Percentiles rank a stretch among this genome's conserved stretches.
These are phyloP conservation scores for Meda fulgida DNA, from an alignment of 2,797 vertebrate genomes.

Conservation along the genomic window DNA sequence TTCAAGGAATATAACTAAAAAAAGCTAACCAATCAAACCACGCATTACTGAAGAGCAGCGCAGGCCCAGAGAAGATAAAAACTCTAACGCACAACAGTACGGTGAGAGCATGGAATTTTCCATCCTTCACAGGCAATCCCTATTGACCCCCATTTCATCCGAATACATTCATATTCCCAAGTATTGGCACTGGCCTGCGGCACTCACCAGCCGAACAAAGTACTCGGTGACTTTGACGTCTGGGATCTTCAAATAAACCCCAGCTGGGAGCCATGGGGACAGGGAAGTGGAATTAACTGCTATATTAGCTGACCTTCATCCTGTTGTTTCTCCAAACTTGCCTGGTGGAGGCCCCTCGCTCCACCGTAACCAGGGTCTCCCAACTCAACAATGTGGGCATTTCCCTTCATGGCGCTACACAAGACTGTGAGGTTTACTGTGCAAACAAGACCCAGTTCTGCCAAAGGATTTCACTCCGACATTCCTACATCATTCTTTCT, in stretches of 20 bases:
- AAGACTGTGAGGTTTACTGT: constrained; percentile 90
- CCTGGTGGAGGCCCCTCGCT: constrained; percentile 86
- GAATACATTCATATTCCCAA: constrained; percentile 94
- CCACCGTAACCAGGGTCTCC: constrained; percentile 96
- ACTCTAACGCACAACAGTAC: constrained; percentile 10
- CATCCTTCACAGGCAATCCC: constrained; percentile 51
- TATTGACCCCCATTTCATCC: constrained; percentile 67
- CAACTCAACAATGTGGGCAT: constrained; percentile 92
- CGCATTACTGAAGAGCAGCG: not conserved
- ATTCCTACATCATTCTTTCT: constrained; percentile 78
- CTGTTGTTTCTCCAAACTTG: constrained; percentile 93
- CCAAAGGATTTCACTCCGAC: constrained; percentile 82
- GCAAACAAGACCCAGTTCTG: constrained; percentile 90
- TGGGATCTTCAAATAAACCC: constrained; percentile 99
- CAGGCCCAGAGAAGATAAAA: constrained; percentile 8
- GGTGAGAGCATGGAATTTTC: constrained; percentile 57
- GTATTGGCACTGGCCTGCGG: constrained; percentile 83
- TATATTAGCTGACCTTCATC: constrained; percentile 98
- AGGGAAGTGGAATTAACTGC: constrained; percentile 92
- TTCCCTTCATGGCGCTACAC: constrained; percentile 84
- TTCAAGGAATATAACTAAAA: not conserved
- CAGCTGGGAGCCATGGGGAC: constrained; percentile 95
- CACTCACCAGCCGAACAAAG: constrained; percentile 87
- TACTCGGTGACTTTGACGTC: constrained; percentile 89
- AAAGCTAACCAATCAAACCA: not conserved